Base-by-base conservation (phyloP, 2,113 vertebrate genomes). In the Gallinago jamesoni region DNA sequence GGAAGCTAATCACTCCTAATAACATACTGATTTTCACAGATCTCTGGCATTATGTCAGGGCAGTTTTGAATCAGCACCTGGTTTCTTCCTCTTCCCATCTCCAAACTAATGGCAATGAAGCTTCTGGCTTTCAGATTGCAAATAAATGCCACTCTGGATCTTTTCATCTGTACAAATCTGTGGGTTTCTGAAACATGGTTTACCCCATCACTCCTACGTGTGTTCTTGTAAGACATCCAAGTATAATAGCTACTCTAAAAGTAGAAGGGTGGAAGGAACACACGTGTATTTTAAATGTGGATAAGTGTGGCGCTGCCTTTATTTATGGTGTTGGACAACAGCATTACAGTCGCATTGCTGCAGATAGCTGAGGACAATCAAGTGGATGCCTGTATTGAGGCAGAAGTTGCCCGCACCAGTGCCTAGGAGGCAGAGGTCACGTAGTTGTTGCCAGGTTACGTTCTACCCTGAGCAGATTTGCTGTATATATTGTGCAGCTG, bases 1-100 rank as follows among this genome's bases (percentile, higher is more conserved):
- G 28, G 57, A 92, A 95, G 62, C 86, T 97, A 81, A 95, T 91
- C 67, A 10, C 53, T 96, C 69, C 70, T 76, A 95, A 87, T 85
- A 81, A 81, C 89, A 57, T 90, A 88, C 48, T 53, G 74, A 81
- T 95, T 81, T 95, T 91, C 78, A 33, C 80, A 93, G 56, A 41
- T 75, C 43, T 90, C 75, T 84, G 88, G 81, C 77, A 68, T 62
- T 94, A 63, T 90, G 14, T 94, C 77, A 92, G 69, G 55, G 68
- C 6, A 47, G 75, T 90, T 94, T 94, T 73, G 75, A 81, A 89
- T 68, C 23, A 78, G 13, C 91, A 96, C 82, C 91, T 79, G 67
- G 17, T 89, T 95, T 90, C 60, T 56, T 85, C 57, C 30, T 92
- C 64, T 57, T 92, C 7, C 60, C 35, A 16, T 70, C 39, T 62